Evolutionary conservation across 2,888 invertebrate species (phyloP).

Genomic region (Lumbricus terrestris): DNA sequence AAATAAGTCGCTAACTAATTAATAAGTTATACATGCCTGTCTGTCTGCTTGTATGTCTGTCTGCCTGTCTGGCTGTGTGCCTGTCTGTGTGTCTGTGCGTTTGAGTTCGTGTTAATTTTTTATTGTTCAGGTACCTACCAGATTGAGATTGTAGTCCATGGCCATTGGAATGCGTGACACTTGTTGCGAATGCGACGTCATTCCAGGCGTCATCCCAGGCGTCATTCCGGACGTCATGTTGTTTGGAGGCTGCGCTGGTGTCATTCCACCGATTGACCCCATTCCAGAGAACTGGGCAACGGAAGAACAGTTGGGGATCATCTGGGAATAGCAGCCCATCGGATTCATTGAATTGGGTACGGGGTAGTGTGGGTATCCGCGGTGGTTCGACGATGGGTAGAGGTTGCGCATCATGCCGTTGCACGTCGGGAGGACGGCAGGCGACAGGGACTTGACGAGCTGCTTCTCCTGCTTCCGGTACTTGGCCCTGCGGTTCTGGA

Average conservation of each 20-base stretch:
- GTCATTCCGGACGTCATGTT: constrained; percentile 19
- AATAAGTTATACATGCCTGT: no score
- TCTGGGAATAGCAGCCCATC: constrained; percentile 31
- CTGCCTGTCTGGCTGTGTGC: no score
- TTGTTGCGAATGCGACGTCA: constrained; percentile 25
- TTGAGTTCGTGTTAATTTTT: no score
- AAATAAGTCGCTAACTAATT: not conserved
- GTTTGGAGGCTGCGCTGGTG: constrained; percentile 18
- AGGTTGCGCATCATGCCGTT: constrained; percentile 99
- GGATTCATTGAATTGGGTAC: constrained; percentile 65
- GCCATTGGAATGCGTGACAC: constrained; percentile 51
- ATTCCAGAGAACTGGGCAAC: constrained; percentile 35
- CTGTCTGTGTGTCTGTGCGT: no score
- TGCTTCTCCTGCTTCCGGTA: constrained; percentile 98
- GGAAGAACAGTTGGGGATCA: constrained; percentile 61
- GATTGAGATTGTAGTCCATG: constrained; percentile 38
- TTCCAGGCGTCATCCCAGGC: constrained; percentile 32
- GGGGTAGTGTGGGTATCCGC: constrained; percentile 82
- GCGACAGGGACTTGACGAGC: constrained; percentile 84
- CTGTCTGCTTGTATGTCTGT: no score
- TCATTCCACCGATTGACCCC: constrained; percentile 23
- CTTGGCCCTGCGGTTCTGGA: constrained; percentile 96
- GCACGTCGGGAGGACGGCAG: constrained; percentile 84
- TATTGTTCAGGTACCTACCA: constrained; percentile 26
- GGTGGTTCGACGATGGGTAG: constrained; percentile 74